Conservation (phyloP, 2,797 vertebrate species). For the Arrhamphus sclerolepis region DNA sequence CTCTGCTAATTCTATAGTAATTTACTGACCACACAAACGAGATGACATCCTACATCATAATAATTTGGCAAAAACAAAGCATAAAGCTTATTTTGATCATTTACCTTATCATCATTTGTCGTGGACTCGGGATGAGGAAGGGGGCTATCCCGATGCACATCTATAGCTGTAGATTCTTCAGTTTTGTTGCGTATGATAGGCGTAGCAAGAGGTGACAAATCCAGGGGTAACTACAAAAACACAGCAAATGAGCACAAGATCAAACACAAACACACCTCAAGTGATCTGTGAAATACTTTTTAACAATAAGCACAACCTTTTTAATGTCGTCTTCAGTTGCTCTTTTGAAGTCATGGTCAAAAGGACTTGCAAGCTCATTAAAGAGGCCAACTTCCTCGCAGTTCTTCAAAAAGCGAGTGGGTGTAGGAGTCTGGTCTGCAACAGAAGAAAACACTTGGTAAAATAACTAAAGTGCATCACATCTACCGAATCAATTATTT, state of each 20-base stretch:
- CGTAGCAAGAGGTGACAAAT: slow-evolving; percentile 96
- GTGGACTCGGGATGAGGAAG: slow-evolving; percentile 98
- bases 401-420: slow-evolving; percentile 99
- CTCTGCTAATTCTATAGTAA: slow-evolving; percentile 15
- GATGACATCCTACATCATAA: slow-evolving; percentile 2
- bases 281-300: not conserved
- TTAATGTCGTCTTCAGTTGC: slow-evolving; percentile 96
- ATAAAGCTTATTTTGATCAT: not conserved
- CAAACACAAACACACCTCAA: not conserved
- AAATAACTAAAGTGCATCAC: not conserved
- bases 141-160: slow-evolving; percentile 93
- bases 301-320: slow-evolving; percentile 82
- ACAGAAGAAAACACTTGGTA: slow-evolving; percentile 26
- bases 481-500: not conserved
- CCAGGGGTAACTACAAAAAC: slow-evolving; percentile 89
- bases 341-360: slow-evolving; percentile 99
- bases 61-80: not conserved
- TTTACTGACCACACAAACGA: slow-evolving; percentile 14
- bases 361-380: slow-evolving; percentile 97
- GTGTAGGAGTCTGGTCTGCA: slow-evolving; percentile 99
- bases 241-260: not conserved
- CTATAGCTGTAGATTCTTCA: slow-evolving; percentile 87
- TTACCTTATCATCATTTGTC: slow-evolving; percentile 96
- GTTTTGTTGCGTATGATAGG: slow-evolving; percentile 96
- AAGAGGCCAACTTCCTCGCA: slow-evolving; percentile 99